Base-by-base conservation (phyloP, 2,797 vertebrate species). In the Pipistrellus pygmaeus region DNA sequence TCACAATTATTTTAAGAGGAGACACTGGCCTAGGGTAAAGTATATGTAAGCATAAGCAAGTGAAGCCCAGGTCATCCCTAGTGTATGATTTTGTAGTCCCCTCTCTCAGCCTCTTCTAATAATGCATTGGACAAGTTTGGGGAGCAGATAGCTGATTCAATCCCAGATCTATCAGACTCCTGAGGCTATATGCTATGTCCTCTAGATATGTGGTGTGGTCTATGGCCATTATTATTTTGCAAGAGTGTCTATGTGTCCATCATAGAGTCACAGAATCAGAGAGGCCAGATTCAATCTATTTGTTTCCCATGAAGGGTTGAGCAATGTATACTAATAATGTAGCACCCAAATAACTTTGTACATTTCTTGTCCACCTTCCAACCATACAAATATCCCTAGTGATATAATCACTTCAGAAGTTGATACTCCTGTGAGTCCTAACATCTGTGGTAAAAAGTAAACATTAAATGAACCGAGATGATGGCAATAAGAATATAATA, bases 331-430 rank as follows among this genome's bases (percentile, higher is more conserved):
- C 30, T 87, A 96, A 87, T 72, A 93, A 90, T 41, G 10, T 20
- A 68, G 62, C 38, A 93, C 21, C 48, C 73, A 73, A 88, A 87
- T 14, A 87, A 81, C n/a, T 76, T 75, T 46, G 23, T 11, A 78
- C 41, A 60, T 69, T 60, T 91, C 75, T 68, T 90, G 27, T 77
- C 15, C 27, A 87, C 38, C 38, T 93, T 96, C 44, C n/a, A 83
- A 13, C 13, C 82, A 88, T 85, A n/a, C 35, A 93, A 92, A 81
- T 66, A 87, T 57, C 21, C 30, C n/a, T 69, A 73, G 72, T 68
- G 27, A 60, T 57, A 75, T 60, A 30, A 93, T 9, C 15, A 51
- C 77, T 94, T 85, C 57, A 93, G 68, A 81, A 87, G 48, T 69
- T 64, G 35, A 72, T 69, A 71, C 6, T 90, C 18, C n/a, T 88